Percentiles rank a stretch among this genome's conserved stretches.
These are phyloP conservation scores for Megastigmus dorsalis DNA, from an alignment of 2,888 invertebrate genomes.

Conservation along the genomic window DNA sequence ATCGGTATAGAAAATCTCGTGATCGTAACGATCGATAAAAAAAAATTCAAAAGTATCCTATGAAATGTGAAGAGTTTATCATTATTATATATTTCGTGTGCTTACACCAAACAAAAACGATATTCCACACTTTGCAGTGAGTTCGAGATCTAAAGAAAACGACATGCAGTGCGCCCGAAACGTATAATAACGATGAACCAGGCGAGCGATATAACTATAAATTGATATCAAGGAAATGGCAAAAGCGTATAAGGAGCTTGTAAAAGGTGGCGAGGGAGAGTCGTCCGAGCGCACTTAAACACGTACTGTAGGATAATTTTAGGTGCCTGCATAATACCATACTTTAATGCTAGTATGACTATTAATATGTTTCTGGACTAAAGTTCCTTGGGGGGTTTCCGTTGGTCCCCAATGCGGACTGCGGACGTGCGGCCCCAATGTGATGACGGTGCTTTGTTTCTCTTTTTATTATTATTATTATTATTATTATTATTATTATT, in stretches of 20 bases:
- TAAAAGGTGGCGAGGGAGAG: constrained; percentile 44
- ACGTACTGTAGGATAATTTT: constrained; percentile 51
- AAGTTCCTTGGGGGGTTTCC: constrained; percentile 69
- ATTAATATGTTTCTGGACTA: constrained; percentile 67
- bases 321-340: constrained; percentile 56
- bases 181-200: too few relatives aligned
- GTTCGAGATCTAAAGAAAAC: too few relatives aligned
- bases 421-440: constrained; percentile 67
- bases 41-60: background rate
- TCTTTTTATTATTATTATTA: constrained; percentile 60
- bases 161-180: too few relatives aligned
- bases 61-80: too few relatives aligned
- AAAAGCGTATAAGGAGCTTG: background rate
- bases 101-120: too few relatives aligned
- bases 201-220: too few relatives aligned
- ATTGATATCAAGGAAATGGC: too few relatives aligned
- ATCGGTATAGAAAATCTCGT: too few relatives aligned
- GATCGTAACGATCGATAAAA: too few relatives aligned
- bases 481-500: constrained; percentile 50
- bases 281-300: constrained; percentile 47
- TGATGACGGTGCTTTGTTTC: constrained; percentile 74
- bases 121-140: too few relatives aligned
- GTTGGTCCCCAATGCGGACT: constrained; percentile 49
- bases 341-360: constrained; percentile 52
- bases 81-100: too few relatives aligned